A percentile compares a stretch with the other conserved stretches of the same genome.
phyloP scores from a whole-genome alignment of 1,140 invertebrate species.

The Sycophaga agraensis region DNA sequence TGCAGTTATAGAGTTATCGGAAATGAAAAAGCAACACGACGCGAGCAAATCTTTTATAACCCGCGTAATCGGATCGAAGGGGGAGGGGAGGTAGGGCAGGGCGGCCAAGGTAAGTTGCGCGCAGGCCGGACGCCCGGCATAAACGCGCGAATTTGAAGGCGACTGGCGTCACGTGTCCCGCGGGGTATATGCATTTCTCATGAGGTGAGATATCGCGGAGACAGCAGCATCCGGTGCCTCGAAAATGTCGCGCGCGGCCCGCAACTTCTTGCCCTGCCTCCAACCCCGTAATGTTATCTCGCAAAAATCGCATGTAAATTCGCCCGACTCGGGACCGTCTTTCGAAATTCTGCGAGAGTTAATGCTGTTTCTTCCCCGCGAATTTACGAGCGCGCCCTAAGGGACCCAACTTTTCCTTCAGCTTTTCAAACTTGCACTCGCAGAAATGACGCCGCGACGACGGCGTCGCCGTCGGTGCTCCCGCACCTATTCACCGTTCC shows the following conservation, averaged over 20 bases:
- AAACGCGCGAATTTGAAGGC: conserved; percentile 18
- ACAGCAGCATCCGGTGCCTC: conserved; percentile 12
- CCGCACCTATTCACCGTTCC: too few species aligned
- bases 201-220: conserved; percentile 14
- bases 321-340: not conserved
- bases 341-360: not conserved
- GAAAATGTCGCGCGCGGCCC: conserved; percentile 7
- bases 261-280: not conserved
- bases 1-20: too few species aligned
- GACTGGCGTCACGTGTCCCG: conserved; percentile 14
- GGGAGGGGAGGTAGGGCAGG: not conserved
- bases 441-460: too few species aligned
- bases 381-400: too few species aligned
- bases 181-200: conserved; percentile 21
- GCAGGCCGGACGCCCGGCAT: not conserved
- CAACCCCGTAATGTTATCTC: not conserved
- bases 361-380: too few species aligned
- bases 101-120: not conserved
- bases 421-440: too few species aligned
- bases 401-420: too few species aligned
- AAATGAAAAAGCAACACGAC: too few species aligned
- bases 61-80: not conserved
- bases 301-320: conserved; percentile 14
- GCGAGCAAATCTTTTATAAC: too few species aligned
- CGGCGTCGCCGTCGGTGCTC: too few species aligned